Percentiles rank a stretch among this genome's conserved stretches.
phyloP scores from a whole-genome alignment of 2,797 vertebrate species.

The Prionace glauca region DNA sequence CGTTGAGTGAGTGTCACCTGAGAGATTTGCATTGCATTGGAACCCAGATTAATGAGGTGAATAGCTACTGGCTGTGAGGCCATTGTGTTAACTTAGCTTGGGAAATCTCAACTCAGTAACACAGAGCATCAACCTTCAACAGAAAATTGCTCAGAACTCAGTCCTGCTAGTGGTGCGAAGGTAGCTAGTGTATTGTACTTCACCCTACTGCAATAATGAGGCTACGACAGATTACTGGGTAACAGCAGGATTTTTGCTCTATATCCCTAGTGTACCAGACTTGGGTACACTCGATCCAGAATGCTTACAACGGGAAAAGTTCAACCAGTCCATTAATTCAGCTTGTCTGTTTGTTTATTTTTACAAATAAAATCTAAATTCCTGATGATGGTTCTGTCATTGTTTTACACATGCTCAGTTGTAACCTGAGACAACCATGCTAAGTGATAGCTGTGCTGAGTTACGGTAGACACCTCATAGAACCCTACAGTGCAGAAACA shows the following conservation, averaged over 20 bases:
- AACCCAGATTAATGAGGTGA: neutral
- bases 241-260: neutral
- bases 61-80: neutral
- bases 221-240: neutral
- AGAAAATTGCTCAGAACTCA: neutral
- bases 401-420: neutral
- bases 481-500: too few relatives aligned
- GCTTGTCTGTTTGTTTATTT: neutral
- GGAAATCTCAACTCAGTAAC: neutral
- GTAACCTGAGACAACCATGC: neutral
- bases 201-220: neutral
- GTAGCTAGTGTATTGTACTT: neutral
- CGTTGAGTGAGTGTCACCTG: neutral
- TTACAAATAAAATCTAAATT: slow-evolving; percentile 5
- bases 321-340: neutral
- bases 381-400: neutral
- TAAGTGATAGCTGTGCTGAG: neutral
- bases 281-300: neutral
- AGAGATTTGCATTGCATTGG: neutral
- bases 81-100: neutral
- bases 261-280: neutral
- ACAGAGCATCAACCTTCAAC: neutral
- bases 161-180: neutral
- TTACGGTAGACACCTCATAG: too few relatives aligned
- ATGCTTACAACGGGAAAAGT: neutral